Conservation (phyloP, 2,888 invertebrate genomes). For the Hecatera dysodea region DNA sequence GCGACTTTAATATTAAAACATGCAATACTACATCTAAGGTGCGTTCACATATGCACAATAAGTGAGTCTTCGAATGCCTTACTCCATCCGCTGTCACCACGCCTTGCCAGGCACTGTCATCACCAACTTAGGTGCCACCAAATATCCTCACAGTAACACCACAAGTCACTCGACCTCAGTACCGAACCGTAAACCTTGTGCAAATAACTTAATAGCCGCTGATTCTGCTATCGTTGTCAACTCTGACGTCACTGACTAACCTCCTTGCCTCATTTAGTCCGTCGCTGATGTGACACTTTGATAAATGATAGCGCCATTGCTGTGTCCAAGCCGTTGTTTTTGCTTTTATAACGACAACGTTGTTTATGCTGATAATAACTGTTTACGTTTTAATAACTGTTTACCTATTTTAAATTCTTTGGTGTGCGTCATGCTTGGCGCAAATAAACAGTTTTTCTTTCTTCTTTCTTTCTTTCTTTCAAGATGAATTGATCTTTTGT, state of each 20-base stretch:
- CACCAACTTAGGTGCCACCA: too few species aligned
- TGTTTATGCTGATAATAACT: not conserved
- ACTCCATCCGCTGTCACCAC: too few species aligned
- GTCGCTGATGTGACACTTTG: not conserved
- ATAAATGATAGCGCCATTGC: conserved; percentile 39
- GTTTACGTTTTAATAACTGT: too few species aligned
- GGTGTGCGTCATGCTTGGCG: too few species aligned
- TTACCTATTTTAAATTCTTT: too few species aligned
- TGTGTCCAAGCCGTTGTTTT: conserved; percentile 6
- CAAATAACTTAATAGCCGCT: conserved; percentile 11
- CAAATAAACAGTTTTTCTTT: too few species aligned
- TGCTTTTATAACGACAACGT: conserved; percentile 2
- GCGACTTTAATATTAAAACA: too few species aligned
- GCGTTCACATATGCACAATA: too few species aligned
- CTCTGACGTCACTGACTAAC: conserved; percentile 12
- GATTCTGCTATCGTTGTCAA: not conserved
- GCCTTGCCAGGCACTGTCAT: too few species aligned
- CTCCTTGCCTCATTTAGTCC: conserved; percentile 17
- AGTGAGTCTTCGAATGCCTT: too few species aligned
- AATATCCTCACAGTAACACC: not conserved
- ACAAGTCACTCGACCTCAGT: not conserved
- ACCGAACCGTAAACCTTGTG: conserved; percentile 6
- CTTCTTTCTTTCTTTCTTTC: too few species aligned
- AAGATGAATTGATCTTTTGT: not conserved
- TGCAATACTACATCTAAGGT: too few species aligned